Percentiles rank a stretch among this genome's conserved stretches.
Evolutionary conservation across 2,113 vertebrate genomes (phyloP).

Genomic region (Pycnonotus jocosus): DNA sequence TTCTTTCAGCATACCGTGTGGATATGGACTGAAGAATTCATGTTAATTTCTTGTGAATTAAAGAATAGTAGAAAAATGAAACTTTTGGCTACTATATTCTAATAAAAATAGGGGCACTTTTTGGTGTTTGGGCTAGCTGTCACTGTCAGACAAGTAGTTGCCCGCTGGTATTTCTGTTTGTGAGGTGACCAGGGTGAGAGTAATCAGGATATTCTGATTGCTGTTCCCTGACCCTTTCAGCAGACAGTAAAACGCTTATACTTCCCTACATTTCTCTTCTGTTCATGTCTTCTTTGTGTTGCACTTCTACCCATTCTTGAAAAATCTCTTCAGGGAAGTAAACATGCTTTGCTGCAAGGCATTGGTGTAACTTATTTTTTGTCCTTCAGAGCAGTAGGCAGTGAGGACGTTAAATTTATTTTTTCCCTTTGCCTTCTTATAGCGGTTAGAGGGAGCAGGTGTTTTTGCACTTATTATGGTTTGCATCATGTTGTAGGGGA

Average conservation of each 20-base stretch:
- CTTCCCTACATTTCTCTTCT: not conserved
- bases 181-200: not conserved
- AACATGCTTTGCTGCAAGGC: not conserved
- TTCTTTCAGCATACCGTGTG: not conserved
- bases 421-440: not conserved
- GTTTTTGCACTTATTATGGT: not conserved
- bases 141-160: constrained; percentile 43
- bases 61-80: not conserved
- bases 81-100: constrained; percentile 39
- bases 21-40: not conserved
- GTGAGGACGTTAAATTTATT: not conserved
- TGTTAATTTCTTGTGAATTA: not conserved
- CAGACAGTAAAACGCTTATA: accelerated
- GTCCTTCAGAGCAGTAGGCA: not conserved
- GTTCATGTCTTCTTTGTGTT: not conserved
- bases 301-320: not conserved
- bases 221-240: not conserved
- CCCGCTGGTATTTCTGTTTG: constrained; percentile 4
- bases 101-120: constrained; percentile 46
- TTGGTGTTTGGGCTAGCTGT: constrained; percentile 54
- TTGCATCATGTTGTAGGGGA: constrained; percentile 20
- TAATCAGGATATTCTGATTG: not conserved
- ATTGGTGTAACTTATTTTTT: not conserved
- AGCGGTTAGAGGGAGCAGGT: not conserved
- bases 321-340: not conserved